A percentile compares a stretch with the other conserved stretches of the same genome.
phyloP scores from a whole-genome alignment of 2,113 vertebrate genomes.

The Hydrolagus affinis region DNA sequence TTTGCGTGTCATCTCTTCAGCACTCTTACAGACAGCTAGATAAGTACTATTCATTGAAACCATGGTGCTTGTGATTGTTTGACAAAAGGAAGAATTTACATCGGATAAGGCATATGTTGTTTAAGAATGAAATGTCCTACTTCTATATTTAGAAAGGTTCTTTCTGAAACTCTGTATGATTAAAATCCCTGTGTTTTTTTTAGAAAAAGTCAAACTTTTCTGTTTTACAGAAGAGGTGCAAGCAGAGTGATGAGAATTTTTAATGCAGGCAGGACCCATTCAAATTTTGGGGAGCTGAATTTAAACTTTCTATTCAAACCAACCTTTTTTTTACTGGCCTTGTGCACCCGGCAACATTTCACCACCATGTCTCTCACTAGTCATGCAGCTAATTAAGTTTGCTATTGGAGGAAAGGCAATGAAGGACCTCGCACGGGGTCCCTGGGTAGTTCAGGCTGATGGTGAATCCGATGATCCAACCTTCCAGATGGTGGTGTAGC shows the following conservation, averaged over 20 bases:
- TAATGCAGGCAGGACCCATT: neutral
- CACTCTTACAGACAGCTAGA: too few species aligned
- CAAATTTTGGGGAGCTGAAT: neutral
- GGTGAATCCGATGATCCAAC: neutral
- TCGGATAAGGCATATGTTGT: too few species aligned
- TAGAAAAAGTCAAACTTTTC: neutral
- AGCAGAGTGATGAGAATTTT: neutral
- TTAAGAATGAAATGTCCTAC: too few species aligned
- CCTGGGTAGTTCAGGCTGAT: neutral
- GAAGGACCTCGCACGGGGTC: neutral
- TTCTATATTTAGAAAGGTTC: neutral
- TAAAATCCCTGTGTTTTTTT: neutral
- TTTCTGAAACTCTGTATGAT: neutral
- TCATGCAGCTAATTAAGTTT: neutral
- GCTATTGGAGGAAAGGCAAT: neutral
- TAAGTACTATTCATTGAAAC: too few species aligned
- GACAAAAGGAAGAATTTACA: too few species aligned
- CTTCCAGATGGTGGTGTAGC: neutral
- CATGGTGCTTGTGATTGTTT: too few species aligned
- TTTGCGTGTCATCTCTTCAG: too few species aligned
- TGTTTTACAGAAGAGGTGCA: neutral
- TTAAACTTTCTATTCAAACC: neutral
- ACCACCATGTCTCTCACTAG: neutral
- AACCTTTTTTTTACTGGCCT: neutral
- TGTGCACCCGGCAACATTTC: neutral